Base-by-base conservation (phyloP, 2,797 vertebrate genomes). In the Arctocebus calabarensis region DNA sequence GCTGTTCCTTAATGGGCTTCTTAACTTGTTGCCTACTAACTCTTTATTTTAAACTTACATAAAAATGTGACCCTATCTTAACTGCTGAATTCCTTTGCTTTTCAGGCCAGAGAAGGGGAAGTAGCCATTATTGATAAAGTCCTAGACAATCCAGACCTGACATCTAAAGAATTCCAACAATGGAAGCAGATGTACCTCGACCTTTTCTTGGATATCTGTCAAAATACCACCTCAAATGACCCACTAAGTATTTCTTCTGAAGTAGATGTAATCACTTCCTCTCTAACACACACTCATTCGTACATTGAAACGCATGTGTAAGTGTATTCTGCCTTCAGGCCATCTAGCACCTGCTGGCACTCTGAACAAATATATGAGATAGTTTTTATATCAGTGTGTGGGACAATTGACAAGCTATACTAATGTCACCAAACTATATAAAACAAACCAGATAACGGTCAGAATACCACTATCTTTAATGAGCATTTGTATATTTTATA, bases 31-130 rank as follows among this genome's bases (percentile, higher is more conserved):
- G 32, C 88, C 45, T 73, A 57, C 75, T 88, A 88, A 81, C 74
- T 70, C 87, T 92, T 88, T 93, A 81, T 88, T 88, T 94, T 78
- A 77, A 96, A 86, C 27, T 27, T 84, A 17, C 66, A 85, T 71
- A 59, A 71, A 86, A 77, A 29, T 75, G 73, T 83, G 7, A 52
- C 64, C 12, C 22, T 17, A 45, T 70, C 75, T 71, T 96, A 96
- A 97, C 85, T 86, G 40, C 94, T 93, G 34, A 91, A 96, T 96
- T 97, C 23, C 92, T 98, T 98, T 99, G 98, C 97, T 99, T 98
- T 99, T 97, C 98, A 99, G 99, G 99, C 99, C 99, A 99, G 99
- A 99, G 99, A 99, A 99, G 99, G 99, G 98, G 99, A 99, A 99
- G 99, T 99, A 98, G 99, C 99, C 98, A 98, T 99, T 98, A 99